These are phyloP conservation scores for Vireo griseus DNA, from an alignment of 2,797 vertebrate species.

Conservation along the genomic window DNA sequence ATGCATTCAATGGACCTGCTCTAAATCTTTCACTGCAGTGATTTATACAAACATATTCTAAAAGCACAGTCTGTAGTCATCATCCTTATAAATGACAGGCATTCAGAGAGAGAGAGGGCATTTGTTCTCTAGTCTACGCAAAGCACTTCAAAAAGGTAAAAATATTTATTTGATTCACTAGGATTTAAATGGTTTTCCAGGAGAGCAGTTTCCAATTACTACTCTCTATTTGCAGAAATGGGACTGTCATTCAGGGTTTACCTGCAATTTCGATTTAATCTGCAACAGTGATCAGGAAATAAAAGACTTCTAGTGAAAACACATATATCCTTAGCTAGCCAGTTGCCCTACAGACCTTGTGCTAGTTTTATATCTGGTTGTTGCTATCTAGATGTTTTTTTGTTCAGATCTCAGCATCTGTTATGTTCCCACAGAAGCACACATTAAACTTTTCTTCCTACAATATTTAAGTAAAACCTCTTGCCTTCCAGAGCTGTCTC, in stretches of 20 bases:
- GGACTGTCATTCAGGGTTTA: background rate
- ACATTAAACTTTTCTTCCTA: background rate
- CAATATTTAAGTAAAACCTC: background rate
- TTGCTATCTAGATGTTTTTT: background rate
- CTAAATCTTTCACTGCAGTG: background rate
- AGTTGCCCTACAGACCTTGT: background rate
- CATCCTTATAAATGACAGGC: background rate
- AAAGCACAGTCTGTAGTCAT: background rate
- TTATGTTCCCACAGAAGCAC: background rate
- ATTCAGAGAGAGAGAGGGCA: background rate
- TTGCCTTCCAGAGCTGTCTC: background rate
- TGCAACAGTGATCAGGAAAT: background rate
- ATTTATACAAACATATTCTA: background rate
- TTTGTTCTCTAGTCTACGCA: background rate
- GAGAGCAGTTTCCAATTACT: conserved; percentile 10
- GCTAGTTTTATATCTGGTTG: background rate
- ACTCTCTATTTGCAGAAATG: background rate
- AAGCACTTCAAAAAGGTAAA: background rate
- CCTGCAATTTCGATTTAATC: background rate
- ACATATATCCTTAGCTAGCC: background rate
- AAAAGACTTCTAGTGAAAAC: background rate
- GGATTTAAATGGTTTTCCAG: conserved; percentile 4
- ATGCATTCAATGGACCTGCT: background rate
- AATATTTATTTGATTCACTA: background rate
- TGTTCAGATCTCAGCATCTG: background rate